Base-by-base conservation (phyloP, 1,140 invertebrate species). In the Helicoverpa zea region DNA sequence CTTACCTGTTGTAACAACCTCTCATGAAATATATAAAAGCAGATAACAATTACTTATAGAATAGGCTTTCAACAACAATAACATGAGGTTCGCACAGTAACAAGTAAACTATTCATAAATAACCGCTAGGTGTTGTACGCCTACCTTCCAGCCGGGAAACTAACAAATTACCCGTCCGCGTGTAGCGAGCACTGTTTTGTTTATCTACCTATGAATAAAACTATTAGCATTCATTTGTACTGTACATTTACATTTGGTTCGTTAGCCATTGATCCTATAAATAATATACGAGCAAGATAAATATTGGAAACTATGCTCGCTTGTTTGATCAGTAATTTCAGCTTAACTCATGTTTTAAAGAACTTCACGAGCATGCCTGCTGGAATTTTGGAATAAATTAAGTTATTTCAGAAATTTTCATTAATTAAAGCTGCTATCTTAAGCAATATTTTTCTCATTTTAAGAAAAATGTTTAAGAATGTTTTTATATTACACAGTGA, bases 51-150 rank as follows among this genome's bases (percentile, higher is more conserved):
- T 9, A 43, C 35, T 7, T 9, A 43, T 1, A 35, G 0, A 35
- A n/a, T n/a, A 35, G 30, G 9, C 30, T 47, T 16, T n/a, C 16
- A 16, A 9, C 13, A 64, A 66, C 11, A 16, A 47, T 47, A 43
- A 66, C 16, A 66, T 11, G n/a, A 49, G 43, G n/a, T 68, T 66
- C 12, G 23, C 16, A 49, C 43, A 68, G 16, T 49, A 49, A 1
- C 64, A 68, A 49, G 43, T 49, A 49, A 68, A 49, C 64, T 49
- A 68, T 68, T 68, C 64, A 68, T 49, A 49, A 68, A 68, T 68
- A 68, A 49, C 16, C 43, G n/a, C 43, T 49, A 68, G 43, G 14
- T 18, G n/a, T 11, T 11, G 10, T 9, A 18, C 64, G 43, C 47
- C 35, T 68, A 68, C 64, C 43, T 68, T 49, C 49, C 43, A 68